Evolutionary conservation across 2,888 invertebrate species (phyloP).

Genomic region (Morpho achilles): DNA sequence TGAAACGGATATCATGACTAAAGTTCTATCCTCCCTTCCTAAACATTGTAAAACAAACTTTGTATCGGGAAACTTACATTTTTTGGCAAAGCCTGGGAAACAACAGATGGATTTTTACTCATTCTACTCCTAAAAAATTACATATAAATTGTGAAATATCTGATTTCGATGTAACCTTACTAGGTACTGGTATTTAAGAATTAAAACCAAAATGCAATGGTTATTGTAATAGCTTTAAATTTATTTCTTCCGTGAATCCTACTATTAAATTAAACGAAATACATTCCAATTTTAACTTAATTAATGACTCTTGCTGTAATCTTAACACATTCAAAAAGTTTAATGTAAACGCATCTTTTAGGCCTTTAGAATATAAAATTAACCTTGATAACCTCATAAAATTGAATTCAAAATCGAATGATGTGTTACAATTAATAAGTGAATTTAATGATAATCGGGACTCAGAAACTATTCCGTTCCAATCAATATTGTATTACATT

Average conservation of each 20-base stretch:
- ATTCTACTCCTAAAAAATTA: background rate
- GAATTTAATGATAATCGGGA: too few species aligned
- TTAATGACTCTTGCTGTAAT: conserved; percentile 2
- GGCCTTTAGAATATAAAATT: too few species aligned
- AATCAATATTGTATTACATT: too few species aligned
- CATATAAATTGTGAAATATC: background rate
- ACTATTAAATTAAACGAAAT: background rate
- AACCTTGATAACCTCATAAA: too few species aligned
- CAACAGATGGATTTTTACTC: conserved; percentile 9
- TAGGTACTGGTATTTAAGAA: conserved; percentile 2
- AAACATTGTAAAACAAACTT: conserved; percentile 9
- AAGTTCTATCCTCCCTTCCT: conserved; percentile 3
- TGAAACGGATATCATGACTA: conserved; percentile 18
- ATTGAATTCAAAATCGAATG: too few species aligned
- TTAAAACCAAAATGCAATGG: background rate
- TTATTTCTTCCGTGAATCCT: background rate
- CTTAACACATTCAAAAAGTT: conserved; percentile 1
- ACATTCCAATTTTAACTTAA: background rate
- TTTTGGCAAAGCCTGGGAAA: background rate
- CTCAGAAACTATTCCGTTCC: too few species aligned
- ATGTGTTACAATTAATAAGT: too few species aligned
- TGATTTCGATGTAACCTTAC: background rate
- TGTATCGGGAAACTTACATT: conserved; percentile 4
- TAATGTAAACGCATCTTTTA: too few species aligned
- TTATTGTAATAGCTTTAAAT: background rate